Evolutionary conservation across 2,888 invertebrate genomes (phyloP), one percentile per base, ranked within the genome.

Genomic region (Yponomeuta evonymella): DNA sequence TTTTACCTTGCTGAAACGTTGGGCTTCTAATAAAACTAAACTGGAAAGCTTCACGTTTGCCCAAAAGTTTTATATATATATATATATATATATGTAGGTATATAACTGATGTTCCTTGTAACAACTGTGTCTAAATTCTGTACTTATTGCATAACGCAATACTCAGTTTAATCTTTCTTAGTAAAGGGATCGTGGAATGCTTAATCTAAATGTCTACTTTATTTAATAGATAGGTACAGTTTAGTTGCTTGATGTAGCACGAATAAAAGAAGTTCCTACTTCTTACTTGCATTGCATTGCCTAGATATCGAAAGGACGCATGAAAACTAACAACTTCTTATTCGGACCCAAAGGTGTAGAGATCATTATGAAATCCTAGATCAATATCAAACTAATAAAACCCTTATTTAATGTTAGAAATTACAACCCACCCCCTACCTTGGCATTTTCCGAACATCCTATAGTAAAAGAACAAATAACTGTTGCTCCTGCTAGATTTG

Each of bases 321-420:
- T 58, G 51, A 10, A 58, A 58, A 58, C 51, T 58, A 58, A 58
- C 15, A 77, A 76, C 79, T 23, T 69, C 58, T 58, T 33, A 73
- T 74, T 81, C 78, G 76, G 79, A 87, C 91, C 90, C 91, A 91
- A 91, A 91, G 91, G 91, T 91, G 91, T 91, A 90, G 84, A 78
- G 75, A 78, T 78, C 78, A 77, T 74, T 74, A 75, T 75, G 74
- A 74, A 73, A 76, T 74, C 79, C 76, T 77, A 75, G 77, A 67
- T 70, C 65, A 73, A 79, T 80, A 82, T 82, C 79, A 77, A 72
- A 85, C 83, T 85, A 85, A 86, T 81, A 76, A 75, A 72, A 70
- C 77, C 82, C 80, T 79, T 74, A 77, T 77, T 80, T 58, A 51
- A 65, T 58, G 69, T 75, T 75, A 74, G 79, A 79, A 75, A 77